These are phyloP conservation scores for Chlorodrepanis virens DNA, from an alignment of 2,113 vertebrate species.

Conservation along the genomic window DNA sequence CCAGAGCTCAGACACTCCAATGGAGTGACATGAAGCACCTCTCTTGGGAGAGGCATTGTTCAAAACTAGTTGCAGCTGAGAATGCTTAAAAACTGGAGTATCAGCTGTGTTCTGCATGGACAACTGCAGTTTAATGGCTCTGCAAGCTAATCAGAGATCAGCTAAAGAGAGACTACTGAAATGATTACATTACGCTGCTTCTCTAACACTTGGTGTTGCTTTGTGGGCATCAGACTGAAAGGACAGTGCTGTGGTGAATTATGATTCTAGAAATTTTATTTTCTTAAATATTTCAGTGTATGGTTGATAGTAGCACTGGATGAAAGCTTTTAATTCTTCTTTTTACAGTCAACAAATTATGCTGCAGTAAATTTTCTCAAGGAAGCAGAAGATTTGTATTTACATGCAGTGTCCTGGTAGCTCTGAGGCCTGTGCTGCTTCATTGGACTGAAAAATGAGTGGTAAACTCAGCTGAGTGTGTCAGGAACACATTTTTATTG, in stretches of 20 bases:
- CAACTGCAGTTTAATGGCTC: conserved; percentile 47
- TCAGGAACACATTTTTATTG: background rate
- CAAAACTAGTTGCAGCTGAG: conserved; percentile 34
- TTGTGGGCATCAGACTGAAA: background rate
- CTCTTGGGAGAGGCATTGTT: conserved; percentile 22
- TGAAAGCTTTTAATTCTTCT: background rate
- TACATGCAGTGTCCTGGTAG: background rate
- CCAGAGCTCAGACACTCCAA: background rate
- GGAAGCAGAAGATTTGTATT: background rate
- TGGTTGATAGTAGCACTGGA: background rate
- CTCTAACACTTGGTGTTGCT: background rate
- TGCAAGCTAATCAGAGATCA: conserved; percentile 54
- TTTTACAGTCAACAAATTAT: background rate
- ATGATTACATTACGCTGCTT: background rate
- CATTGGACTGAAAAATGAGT: background rate
- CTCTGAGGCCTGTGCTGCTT: background rate
- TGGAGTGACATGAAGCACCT: background rate
- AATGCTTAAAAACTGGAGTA: conserved; percentile 34
- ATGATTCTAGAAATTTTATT: background rate
- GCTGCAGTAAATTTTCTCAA: background rate
- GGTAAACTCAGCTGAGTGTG: background rate
- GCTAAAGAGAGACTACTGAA: background rate
- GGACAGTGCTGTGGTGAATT: background rate
- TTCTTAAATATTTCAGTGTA: background rate
- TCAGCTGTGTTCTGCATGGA: conserved; percentile 61